phyloP scores from a whole-genome alignment of 2,888 invertebrate genomes.

The Sipha maydis region DNA sequence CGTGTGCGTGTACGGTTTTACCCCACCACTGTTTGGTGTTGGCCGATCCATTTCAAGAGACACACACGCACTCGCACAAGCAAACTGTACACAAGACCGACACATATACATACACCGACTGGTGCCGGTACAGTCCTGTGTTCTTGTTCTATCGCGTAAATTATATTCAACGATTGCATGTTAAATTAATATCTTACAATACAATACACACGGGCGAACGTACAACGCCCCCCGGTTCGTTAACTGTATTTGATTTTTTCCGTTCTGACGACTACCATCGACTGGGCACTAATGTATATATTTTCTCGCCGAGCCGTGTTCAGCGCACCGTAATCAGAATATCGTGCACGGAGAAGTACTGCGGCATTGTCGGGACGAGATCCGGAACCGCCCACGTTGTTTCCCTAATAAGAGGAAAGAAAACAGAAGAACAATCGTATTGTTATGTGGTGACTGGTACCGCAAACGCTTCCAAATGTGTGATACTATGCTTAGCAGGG shows the following conservation, averaged over 20 bases:
- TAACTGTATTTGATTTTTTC: too few relatives aligned
- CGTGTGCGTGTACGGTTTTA: constrained; percentile 6
- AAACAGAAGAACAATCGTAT: not conserved
- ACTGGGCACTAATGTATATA: too few relatives aligned
- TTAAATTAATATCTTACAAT: too few relatives aligned
- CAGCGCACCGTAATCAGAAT: not conserved
- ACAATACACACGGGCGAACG: too few relatives aligned
- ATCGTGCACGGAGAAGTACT: not conserved
- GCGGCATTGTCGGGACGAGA: not conserved
- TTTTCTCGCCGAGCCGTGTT: too few relatives aligned
- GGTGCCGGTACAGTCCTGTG: too few relatives aligned
- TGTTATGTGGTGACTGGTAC: not conserved
- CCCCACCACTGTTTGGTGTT: constrained; percentile 9
- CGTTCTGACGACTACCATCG: too few relatives aligned
- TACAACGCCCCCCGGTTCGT: too few relatives aligned
- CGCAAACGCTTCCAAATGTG: constrained; percentile 34
- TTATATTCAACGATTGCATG: too few relatives aligned
- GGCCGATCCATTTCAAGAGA: constrained; percentile 43
- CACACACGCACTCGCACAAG: not conserved
- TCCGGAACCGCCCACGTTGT: not conserved
- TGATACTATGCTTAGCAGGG: constrained; percentile 52
- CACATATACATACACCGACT: too few relatives aligned
- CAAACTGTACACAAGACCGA: too few relatives aligned
- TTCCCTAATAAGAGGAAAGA: not conserved
- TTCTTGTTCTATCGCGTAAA: too few relatives aligned